phyloP scores from a whole-genome alignment of 2,113 vertebrate genomes.

The Neopipo cinnamomea region DNA sequence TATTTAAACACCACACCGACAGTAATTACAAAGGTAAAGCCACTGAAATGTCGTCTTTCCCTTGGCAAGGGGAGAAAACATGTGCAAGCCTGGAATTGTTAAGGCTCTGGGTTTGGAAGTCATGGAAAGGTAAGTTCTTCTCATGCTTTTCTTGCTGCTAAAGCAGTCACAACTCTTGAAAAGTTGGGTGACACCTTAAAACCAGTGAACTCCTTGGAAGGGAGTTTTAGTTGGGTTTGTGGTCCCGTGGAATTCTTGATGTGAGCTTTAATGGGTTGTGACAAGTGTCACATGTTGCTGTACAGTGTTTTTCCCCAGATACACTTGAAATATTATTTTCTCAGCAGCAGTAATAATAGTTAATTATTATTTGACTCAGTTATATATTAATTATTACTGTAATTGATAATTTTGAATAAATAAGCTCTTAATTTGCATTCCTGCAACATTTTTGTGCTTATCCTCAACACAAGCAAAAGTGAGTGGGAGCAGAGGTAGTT shows the following conservation, averaged over 20 bases:
- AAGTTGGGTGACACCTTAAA: not conserved
- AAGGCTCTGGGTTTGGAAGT: not conserved
- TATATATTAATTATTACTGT: not conserved
- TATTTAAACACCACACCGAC: not conserved
- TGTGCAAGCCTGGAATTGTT: not conserved
- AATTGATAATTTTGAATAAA: not conserved
- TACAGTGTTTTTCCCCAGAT: not conserved
- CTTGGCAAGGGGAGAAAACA: not conserved
- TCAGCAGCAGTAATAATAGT: not conserved
- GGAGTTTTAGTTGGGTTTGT: not conserved
- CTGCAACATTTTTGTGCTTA: not conserved
- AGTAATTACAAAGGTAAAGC: not conserved
- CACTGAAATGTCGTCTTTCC: not conserved
- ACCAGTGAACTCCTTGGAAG: not conserved
- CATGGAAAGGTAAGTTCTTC: not conserved
- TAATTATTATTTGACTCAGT: not conserved
- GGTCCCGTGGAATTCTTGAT: not conserved
- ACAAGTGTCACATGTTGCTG: not conserved
- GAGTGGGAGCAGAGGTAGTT: not conserved
- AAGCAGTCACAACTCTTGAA: not conserved
- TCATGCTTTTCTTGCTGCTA: not conserved
- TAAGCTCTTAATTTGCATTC: not conserved
- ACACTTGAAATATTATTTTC: not conserved
- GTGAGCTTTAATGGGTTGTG: not conserved
- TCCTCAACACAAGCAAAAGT: not conserved